These are phyloP conservation scores for Drosophila pachea DNA, from an alignment of 1,140 invertebrate genomes.

Conservation along the genomic window DNA sequence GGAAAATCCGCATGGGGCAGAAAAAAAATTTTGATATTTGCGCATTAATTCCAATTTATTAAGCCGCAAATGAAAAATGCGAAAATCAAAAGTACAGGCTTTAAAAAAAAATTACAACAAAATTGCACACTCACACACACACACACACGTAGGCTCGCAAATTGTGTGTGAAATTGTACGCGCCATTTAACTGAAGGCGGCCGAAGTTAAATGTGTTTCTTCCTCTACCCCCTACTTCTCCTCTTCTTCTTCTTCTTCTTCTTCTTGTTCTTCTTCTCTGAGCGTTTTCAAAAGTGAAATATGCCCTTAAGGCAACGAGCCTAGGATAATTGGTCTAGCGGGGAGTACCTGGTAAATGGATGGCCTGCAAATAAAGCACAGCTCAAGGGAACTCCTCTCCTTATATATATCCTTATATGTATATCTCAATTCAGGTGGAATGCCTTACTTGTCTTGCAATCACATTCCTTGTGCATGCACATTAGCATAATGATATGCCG, in stretches of 20 bases:
- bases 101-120: constrained; percentile 17
- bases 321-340: constrained; percentile 14
- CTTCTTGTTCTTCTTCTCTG: neutral
- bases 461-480: no score
- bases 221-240: neutral
- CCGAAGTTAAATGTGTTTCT: constrained; percentile 23
- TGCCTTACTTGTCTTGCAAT: no score
- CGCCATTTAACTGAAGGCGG: constrained; percentile 60
- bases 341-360: neutral
- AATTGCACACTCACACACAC: neutral
- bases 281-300: constrained; percentile 51
- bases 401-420: neutral
- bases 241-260: neutral
- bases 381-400: neutral
- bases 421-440: no score
- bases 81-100: constrained; percentile 28
- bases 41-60: constrained; percentile 71
- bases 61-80: constrained; percentile 42
- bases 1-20: constrained; percentile 1
- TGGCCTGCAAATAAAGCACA: constrained; percentile 1
- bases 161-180: constrained; percentile 75
- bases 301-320: constrained; percentile 15
- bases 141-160: constrained; percentile 35
- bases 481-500: neutral
- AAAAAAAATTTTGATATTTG: constrained; percentile 31